Conservation (phyloP, 2,113 vertebrate genomes). For the Lepus timidus region DNA sequence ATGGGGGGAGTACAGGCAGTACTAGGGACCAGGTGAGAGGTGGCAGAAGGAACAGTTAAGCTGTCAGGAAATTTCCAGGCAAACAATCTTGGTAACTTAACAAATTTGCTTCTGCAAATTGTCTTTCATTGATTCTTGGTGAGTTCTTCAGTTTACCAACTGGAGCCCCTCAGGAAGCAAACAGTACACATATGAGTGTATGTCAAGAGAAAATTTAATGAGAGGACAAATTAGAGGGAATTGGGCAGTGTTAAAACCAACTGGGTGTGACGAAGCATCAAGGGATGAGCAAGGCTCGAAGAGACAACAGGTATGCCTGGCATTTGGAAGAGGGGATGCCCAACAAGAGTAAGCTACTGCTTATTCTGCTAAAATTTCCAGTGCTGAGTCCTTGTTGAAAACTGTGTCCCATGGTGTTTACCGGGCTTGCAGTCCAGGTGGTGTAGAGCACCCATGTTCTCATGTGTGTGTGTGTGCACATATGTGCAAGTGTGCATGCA, state of each 20-base stretch:
- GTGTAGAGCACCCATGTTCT: neutral
- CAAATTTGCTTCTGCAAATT: neutral
- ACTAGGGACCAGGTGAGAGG: no score
- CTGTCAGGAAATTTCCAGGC: neutral
- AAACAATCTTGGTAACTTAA: neutral
- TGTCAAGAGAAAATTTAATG: neutral
- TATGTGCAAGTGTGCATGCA: neutral
- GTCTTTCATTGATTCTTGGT: neutral
- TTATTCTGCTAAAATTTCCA: neutral
- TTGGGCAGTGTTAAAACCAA: neutral
- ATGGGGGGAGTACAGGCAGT: accelerated
- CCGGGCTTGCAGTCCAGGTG: neutral
- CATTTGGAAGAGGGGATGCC: neutral
- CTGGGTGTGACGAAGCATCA: neutral
- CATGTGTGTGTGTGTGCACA: neutral
- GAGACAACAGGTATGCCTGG: neutral
- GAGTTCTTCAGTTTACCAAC: neutral
- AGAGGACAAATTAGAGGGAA: neutral
- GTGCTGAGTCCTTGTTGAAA: neutral
- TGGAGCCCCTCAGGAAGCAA: neutral
- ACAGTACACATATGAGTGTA: neutral
- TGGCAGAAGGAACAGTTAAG: neutral
- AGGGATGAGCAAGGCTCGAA: neutral
- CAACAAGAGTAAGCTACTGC: neutral
- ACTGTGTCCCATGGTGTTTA: neutral